phyloP scores from a whole-genome alignment of 1,140 invertebrate species.

The Zaprionus africanus region DNA sequence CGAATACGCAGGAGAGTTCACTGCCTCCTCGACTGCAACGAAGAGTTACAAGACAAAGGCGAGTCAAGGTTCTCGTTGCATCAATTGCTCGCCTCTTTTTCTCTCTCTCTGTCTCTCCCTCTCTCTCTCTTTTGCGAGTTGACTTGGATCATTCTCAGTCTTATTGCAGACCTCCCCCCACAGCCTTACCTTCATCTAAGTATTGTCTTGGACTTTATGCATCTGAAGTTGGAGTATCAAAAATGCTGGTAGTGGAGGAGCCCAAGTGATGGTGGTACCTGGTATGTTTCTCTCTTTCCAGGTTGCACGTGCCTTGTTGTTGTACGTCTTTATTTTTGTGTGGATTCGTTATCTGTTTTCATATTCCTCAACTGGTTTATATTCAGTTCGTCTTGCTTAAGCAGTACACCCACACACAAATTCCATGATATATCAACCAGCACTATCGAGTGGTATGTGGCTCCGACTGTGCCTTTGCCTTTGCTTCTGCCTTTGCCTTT shows the following conservation, averaged over 20 bases:
- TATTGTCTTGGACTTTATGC: constrained; percentile 16
- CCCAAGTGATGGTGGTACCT: constrained; percentile 4
- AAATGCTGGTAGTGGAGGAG: background rate
- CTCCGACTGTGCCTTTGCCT: constrained; percentile 3
- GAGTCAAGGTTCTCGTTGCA: constrained; percentile 62
- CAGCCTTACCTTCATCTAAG: background rate
- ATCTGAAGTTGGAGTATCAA: constrained; percentile 30
- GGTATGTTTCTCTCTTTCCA: constrained; percentile 15
- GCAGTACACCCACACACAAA: constrained; percentile 78
- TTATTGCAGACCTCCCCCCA: background rate
- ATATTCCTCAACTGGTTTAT: constrained; percentile 79
- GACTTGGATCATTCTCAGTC: background rate
- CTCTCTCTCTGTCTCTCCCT: background rate
- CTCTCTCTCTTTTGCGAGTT: background rate
- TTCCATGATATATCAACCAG: constrained; percentile 75
- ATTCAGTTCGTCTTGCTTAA: constrained; percentile 58
- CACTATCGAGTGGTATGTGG: constrained; percentile 66
- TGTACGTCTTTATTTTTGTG: constrained; percentile 75
- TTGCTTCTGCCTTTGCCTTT: constrained; percentile 45
- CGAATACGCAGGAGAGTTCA: constrained; percentile 55
- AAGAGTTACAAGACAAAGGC: constrained; percentile 61
- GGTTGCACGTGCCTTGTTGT: constrained; percentile 64
- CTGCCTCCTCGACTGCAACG: constrained; percentile 47
- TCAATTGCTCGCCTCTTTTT: background rate
- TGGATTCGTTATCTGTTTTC: constrained; percentile 74